phyloP scores from a whole-genome alignment of 1,140 invertebrate species.

The Diachasmimorpha longicaudata region DNA sequence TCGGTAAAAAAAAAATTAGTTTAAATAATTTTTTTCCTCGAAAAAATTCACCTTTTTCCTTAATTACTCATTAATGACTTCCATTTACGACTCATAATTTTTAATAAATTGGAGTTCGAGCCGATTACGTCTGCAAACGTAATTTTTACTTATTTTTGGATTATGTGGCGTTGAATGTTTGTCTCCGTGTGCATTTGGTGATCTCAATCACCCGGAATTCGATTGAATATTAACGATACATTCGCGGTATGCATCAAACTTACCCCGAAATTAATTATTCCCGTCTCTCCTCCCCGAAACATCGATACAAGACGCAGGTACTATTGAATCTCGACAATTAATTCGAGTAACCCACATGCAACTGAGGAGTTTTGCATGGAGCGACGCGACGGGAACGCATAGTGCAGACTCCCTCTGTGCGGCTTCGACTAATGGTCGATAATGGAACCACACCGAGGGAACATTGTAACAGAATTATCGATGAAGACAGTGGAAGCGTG shows the following conservation, averaged over 20 bases:
- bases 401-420: neutral
- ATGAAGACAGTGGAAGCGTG: constrained; percentile 11
- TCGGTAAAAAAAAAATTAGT: too few species aligned
- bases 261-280: neutral
- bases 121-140: too few species aligned
- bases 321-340: neutral
- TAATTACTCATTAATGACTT: too few species aligned
- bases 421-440: constrained; percentile 44
- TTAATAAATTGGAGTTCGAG: too few species aligned
- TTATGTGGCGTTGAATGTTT: too few species aligned
- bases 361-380: neutral
- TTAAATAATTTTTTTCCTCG: too few species aligned
- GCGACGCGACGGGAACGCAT: neutral
- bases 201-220: too few species aligned
- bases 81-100: too few species aligned
- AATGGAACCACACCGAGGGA: constrained; percentile 41
- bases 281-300: too few species aligned
- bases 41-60: too few species aligned
- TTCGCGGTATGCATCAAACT: neutral
- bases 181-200: too few species aligned
- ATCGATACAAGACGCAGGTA: neutral
- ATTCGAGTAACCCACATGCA: neutral
- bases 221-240: neutral
- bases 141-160: too few species aligned
- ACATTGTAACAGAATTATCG: constrained; percentile 42